Evolutionary conservation across 37 sponge, comb jelly and placozoan species (phyloP), one percentile per base, ranked within the genome.

Genomic region (Aplysina aerophoba): DNA sequence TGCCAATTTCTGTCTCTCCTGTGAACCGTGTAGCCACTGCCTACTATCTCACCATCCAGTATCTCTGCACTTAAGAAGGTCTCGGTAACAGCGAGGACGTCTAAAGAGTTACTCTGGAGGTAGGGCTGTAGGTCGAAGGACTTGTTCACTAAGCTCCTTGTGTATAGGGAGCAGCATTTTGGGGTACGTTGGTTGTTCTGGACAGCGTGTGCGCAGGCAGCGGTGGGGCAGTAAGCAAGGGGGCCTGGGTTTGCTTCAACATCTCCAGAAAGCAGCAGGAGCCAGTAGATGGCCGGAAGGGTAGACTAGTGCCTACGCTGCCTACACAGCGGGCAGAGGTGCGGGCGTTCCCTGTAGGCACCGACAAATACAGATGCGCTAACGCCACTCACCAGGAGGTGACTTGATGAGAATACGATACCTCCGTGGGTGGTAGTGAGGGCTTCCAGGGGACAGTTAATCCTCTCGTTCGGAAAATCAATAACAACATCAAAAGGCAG

Each of bases 1-100:
- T 82, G 83, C 17, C 83, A 12, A 67, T 82, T 63, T 1, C 66
- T 28, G 38, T 82, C 83, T 20, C n/a, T 61, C 25, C 44, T 61
- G 36, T 62, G 62, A 4, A 82, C 67, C 15, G 21, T 13, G 25
- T 64, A 39, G 50, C 15, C 21, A 33, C 44, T 6, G 17, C 73
- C 78, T 11, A 75, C 53, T 19, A 75, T 39, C 53, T 75, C 78
- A 41, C 53, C 37, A 11, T 75, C 78, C 24, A 50, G 21, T 4
- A 75, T 75, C 22, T 40, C 78, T 24, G 6, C 78, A 75, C 4
- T 75, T 16, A 75, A 53, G 41, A 75, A 75, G 22, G 78, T 40
- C 37, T 75, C 78, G 0, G 78, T 75, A 1, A 75, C 53, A 16
- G 78, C 78, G 6, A 41, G 1, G 6, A 75, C 14, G 54, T 75